Conservation (phyloP, 1,140 invertebrate genomes). For the Leptonema lineaticorne region DNA sequence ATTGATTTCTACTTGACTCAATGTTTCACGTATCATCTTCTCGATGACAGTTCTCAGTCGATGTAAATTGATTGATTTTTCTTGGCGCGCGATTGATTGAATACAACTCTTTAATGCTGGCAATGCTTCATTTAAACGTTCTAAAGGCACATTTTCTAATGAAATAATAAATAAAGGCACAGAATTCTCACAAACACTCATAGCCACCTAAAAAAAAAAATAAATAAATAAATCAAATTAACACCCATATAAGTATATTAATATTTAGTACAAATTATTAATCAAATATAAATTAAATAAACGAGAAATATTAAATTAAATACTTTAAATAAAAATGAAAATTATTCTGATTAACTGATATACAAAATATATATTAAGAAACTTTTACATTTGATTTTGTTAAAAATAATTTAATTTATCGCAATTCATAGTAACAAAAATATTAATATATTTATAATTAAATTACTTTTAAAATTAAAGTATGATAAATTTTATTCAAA, state of each 20-base stretch:
- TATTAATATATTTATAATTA: not conserved
- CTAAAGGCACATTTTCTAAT: constrained; percentile 75
- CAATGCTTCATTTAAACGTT: constrained; percentile 65
- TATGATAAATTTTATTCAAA: no score
- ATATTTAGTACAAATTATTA: not conserved
- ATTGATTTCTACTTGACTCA: constrained; percentile 71
- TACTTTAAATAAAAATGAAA: no score
- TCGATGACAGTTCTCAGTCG: constrained; percentile 72
- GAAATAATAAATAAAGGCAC: constrained; percentile 67
- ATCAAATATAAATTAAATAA: no score
- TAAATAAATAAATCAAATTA: constrained; percentile 24
- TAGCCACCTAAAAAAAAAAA: constrained; percentile 62
- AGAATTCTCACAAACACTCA: constrained; percentile 71
- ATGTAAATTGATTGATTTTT: constrained; percentile 71
- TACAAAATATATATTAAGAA: no score
- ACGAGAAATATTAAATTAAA: no score
- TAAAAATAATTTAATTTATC: not conserved
- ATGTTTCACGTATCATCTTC: constrained; percentile 69
- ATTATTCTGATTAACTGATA: no score
- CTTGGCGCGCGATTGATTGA: constrained; percentile 47
- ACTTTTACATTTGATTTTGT: no score
- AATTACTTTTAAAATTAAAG: no score
- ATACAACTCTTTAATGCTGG: constrained; percentile 63
- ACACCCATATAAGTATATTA: constrained; percentile 6
- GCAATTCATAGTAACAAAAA: not conserved